Evolutionary conservation across 2,797 vertebrate genomes (phyloP), one percentile per base, ranked within the genome.

Genomic region (Luscinia megarhynchos): DNA sequence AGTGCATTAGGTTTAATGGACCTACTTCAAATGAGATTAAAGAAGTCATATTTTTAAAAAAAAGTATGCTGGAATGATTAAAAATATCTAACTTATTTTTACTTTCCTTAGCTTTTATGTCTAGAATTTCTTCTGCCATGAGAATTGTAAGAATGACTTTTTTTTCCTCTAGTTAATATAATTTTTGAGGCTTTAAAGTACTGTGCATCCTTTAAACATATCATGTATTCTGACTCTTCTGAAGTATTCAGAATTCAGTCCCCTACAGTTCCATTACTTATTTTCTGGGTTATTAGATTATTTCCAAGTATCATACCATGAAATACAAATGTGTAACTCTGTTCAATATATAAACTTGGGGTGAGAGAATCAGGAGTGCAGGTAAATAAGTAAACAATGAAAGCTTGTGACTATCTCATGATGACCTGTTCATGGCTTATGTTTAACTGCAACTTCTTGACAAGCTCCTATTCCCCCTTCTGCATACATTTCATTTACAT

Each of bases 1-100:
- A 84, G 73, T 63, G 76, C 40, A 51, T 84, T 93, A 87, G 29
- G 20, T 89, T 95, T 95, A 94, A 88, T 73, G 10, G 62, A 4
- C 11, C 50, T 77, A 50, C 55, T 91, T 96, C 48, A 94, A 91
- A 93, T 32, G 26, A 75, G 61, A 77, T 93, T 69, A 81, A 91
- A 93, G 41, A 82, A 85, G 34, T 63, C 6, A 40, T 75, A 87
- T 90, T 87, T 66, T 34, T 38, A 10, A 20, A 62, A 73, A 82
- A 53, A 70, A 29, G 7, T 63, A 58, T 48, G 12, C 15, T 54
- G 20, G 43, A 72, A 43, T 59, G 26, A 80, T 81, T 83, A 77
- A 90, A 78, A 91, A 76, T 29, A 22, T 1, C 30, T 67, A 82
- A 53, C 18, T 78, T 72, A 61, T 36, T 80, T 94, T 88, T 79